Evolutionary conservation across 2,797 vertebrate genomes (phyloP).

Genomic region (Peromyscus nudipes): DNA sequence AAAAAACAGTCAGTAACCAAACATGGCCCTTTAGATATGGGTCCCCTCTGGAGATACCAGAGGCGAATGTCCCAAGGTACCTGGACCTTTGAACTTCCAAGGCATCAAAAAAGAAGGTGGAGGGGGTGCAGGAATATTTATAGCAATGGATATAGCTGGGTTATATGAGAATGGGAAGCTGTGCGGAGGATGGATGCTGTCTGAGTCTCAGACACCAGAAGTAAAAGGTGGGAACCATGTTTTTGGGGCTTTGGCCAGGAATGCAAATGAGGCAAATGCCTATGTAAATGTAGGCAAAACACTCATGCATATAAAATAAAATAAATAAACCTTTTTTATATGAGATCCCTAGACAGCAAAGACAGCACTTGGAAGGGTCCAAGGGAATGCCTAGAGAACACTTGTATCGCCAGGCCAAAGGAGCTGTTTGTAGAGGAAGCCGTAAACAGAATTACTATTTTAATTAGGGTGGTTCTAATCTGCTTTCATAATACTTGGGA

Average conservation of each 20-base stretch:
- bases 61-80: not conserved
- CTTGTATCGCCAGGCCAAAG: not conserved
- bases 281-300: not conserved
- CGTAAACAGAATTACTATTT: conserved; percentile 50
- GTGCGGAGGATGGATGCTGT: not conserved
- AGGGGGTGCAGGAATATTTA: not conserved
- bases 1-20: not conserved
- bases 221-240: not conserved
- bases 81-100: conserved; percentile 1
- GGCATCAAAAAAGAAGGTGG: not conserved
- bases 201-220: not conserved
- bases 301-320: not conserved
- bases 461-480: conserved; percentile 68
- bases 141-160: not conserved
- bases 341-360: not conserved
- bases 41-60: not conserved
- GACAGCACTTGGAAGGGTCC: not conserved
- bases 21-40: not conserved
- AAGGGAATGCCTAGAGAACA: not conserved
- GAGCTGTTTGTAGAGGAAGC: conserved; percentile 43
- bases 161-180: not conserved
- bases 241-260: not conserved
- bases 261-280: too few relatives aligned
- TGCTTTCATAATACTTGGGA: conserved; percentile 57
- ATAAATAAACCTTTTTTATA: not conserved